Evolutionary conservation across 2,888 invertebrate genomes (phyloP), one percentile per base, ranked within the genome.

Genomic region (Phyto melanocephala): DNA sequence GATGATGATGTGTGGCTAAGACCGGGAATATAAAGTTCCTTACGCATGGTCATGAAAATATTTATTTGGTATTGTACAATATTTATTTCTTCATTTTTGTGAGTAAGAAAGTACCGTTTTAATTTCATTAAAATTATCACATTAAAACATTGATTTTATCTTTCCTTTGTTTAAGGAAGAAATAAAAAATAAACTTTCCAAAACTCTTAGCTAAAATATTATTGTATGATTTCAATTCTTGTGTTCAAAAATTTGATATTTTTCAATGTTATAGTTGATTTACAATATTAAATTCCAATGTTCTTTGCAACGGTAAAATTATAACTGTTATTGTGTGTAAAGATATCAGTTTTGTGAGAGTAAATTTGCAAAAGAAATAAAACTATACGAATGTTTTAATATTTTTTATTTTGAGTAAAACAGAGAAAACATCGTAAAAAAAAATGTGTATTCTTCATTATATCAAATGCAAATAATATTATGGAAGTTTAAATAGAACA

Each of bases 61-160:
- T 28, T 28, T 28, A 28, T 28, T 28, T 28, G 4, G 6, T 28
- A 28, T 28, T 28, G 3, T 28, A 28, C 6, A n/a, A n/a, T n/a
- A n/a, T n/a, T n/a, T n/a, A 47, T 75, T 77, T 77, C 11, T 67
- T 76, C 60, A 58, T 40, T 67, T 67, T 28, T 22, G 42, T 65
- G 47, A 11, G 10, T 17, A 15, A 11, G 52, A 84, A 84, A 79
- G 65, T 85, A 85, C 85, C 85, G 85, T 85, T 85, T 84, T 84
- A 83, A 84, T 85, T 85, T 85, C 81, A 79, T 84, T 84, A 85
- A 84, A 80, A 62, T 83, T 84, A 89, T 88, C 86, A 86, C 87
- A 88, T 86, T 77, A 75, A 80, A 80, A 72, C 63, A 74, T 72
- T 65, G 72, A 80, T 80, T 77, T 63, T 13, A 83, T 80, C 83